Percentiles rank a stretch among this genome's conserved stretches.
Conservation (phyloP, 2,888 invertebrate species). For the Protodeltote pygarga region DNA sequence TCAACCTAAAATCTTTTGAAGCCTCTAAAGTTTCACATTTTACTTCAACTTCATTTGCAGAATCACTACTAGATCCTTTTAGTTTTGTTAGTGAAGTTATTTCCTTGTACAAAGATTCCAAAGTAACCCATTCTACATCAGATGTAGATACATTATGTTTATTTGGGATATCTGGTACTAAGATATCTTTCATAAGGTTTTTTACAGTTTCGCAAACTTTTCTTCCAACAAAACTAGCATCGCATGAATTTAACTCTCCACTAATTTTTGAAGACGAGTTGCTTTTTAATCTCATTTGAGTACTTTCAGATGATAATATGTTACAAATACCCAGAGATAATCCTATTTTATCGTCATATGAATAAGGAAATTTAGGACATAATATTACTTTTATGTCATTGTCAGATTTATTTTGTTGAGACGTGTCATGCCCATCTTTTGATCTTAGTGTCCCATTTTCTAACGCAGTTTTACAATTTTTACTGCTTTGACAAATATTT, state of each 20-base stretch:
- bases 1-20: constrained; percentile 5
- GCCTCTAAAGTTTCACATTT: constrained; percentile 26
- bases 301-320: neutral
- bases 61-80: constrained; percentile 26
- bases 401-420: constrained; percentile 3
- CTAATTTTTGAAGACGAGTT: constrained; percentile 1
- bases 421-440: neutral
- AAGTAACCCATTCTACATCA: constrained; percentile 44
- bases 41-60: constrained; percentile 45
- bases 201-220: constrained; percentile 40
- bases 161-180: constrained; percentile 28
- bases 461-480: neutral
- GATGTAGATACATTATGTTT: constrained; percentile 14
- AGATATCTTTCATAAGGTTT: constrained; percentile 45
- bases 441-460: neutral
- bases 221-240: constrained; percentile 23
- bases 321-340: neutral
- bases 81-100: constrained; percentile 32
- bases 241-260: constrained; percentile 4
- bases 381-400: constrained; percentile 16
- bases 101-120: constrained; percentile 45
- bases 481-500: constrained; percentile 20
- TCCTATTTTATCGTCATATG: constrained; percentile 7
- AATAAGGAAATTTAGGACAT: constrained; percentile 30
- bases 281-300: constrained; percentile 1